Conservation (phyloP, 2,888 invertebrate species). For the Aricia artaxerxes region DNA sequence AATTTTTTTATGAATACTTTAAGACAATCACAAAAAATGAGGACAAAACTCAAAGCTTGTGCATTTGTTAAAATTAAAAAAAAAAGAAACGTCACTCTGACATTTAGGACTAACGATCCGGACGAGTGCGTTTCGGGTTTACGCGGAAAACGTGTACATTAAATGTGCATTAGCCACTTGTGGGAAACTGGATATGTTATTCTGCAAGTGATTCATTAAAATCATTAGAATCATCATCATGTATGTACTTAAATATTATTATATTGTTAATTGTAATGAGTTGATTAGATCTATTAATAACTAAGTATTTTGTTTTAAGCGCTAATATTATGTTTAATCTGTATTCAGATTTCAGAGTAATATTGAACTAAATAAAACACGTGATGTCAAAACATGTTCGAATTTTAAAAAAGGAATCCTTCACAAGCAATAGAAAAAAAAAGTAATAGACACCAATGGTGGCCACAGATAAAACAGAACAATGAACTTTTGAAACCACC, state of each 20-base stretch:
- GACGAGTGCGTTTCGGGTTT: conserved; percentile 11
- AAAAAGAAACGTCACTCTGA: not conserved
- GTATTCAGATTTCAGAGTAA: too few species aligned
- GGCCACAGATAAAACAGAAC: not conserved
- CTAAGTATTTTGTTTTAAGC: not conserved
- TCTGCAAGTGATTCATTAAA: conserved; percentile 10
- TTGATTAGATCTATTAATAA: not conserved
- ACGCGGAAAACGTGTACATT: conserved; percentile 12
- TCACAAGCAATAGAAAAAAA: not conserved
- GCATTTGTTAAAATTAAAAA: not conserved
- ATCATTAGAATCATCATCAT: conserved; percentile 15
- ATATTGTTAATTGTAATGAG: not conserved
- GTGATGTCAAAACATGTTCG: not conserved
- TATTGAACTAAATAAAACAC: not conserved
- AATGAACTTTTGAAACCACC: not conserved
- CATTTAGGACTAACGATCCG: conserved; percentile 19
- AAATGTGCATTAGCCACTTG: conserved; percentile 26
- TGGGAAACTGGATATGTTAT: not conserved
- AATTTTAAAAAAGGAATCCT: not conserved
- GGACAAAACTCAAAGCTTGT: not conserved
- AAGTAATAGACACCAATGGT: not conserved
- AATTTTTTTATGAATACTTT: too few species aligned
- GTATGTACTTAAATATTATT: not conserved
- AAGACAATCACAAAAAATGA: not conserved
- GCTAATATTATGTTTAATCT: too few species aligned